Evolutionary conservation across 2,113 vertebrate species (phyloP), one percentile per base, ranked within the genome.

Genomic region (Dicrurus megarhynchus): DNA sequence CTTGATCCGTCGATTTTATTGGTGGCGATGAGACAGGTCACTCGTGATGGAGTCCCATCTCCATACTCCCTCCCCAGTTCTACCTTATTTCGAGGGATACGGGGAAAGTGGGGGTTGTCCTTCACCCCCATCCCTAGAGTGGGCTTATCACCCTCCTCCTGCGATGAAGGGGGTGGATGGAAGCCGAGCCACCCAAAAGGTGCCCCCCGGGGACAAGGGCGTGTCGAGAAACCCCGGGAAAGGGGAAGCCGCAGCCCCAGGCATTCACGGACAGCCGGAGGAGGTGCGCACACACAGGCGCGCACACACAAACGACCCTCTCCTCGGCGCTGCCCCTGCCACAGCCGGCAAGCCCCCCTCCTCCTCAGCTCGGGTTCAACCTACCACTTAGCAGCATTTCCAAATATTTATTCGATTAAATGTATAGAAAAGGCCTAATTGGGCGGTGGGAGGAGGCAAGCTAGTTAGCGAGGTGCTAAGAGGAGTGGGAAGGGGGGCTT

Each of bases 331-430:
- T 52, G 11, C n/a, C 42, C 18, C 26, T 56, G 33, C 17, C 46
- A 18, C 55, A 11, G 32, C 18, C 19, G 5, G 7, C 90, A 69
- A 42, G 13, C 19, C 20, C 18, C 42, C 39, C 59, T 65, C 27
- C 28, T 32, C 50, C 83, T 80, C 81, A 84, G 55, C 64, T 80
- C 8, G 44, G 42, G 52, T 63, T 84, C 89, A 71, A 33, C 80
- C 93, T 92, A 49, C 80, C 94, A 84, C 84, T 91, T 91, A 68
- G 60, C 60, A 71, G 42, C 76, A 67, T 79, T 94, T 92, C 83
- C 93, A 96, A 94, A 92, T 95, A 96, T 96, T 91, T 95, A 91
- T 91, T 84, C 55, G 41, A 63, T 67, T 94, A 78, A 79, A 77
- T 77, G 74, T 95, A 64, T 67, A 85, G 82, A 84, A 90, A 88